Evolutionary conservation across 2,888 invertebrate species (phyloP).

Genomic region (Syrista parreyssii): DNA sequence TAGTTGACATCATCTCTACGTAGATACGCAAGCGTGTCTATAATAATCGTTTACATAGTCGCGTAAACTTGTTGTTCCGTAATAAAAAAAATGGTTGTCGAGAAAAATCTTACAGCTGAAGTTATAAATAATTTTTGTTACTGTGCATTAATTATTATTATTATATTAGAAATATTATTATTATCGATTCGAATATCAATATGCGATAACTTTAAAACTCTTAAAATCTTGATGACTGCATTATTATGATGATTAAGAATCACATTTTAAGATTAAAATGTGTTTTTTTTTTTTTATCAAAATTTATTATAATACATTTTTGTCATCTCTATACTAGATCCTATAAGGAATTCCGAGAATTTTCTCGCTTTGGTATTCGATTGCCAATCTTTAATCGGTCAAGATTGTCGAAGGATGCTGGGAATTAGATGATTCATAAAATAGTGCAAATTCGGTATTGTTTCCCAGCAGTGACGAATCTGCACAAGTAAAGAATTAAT

Average conservation of each 20-base stretch:
- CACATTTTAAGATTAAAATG: too few relatives aligned
- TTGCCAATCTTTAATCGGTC: neutral
- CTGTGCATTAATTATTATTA: too few relatives aligned
- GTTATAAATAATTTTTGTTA: neutral
- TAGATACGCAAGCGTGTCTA: slow-evolving; percentile 30
- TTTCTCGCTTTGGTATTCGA: too few relatives aligned
- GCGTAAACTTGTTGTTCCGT: slow-evolving; percentile 23
- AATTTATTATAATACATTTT: too few relatives aligned
- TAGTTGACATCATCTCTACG: slow-evolving; percentile 43
- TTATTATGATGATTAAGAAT: too few relatives aligned
- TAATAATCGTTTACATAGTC: slow-evolving; percentile 50
- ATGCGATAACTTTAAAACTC: too few relatives aligned
- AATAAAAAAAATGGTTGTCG: slow-evolving; percentile 22
- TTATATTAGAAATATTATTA: too few relatives aligned
- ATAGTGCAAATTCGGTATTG: slow-evolving; percentile 3
- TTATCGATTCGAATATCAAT: neutral
- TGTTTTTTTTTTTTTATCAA: too few relatives aligned
- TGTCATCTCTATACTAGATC: too few relatives aligned
- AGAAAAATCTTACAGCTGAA: neutral
- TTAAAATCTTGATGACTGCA: too few relatives aligned
- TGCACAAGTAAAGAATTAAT: neutral
- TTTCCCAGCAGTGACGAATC: neutral
- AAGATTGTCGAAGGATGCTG: neutral
- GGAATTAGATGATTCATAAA: neutral
- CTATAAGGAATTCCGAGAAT: too few relatives aligned